These are phyloP conservation scores for Macroteleia sp. DNA, from an alignment of 2,888 invertebrate genomes.

Conservation along the genomic window DNA sequence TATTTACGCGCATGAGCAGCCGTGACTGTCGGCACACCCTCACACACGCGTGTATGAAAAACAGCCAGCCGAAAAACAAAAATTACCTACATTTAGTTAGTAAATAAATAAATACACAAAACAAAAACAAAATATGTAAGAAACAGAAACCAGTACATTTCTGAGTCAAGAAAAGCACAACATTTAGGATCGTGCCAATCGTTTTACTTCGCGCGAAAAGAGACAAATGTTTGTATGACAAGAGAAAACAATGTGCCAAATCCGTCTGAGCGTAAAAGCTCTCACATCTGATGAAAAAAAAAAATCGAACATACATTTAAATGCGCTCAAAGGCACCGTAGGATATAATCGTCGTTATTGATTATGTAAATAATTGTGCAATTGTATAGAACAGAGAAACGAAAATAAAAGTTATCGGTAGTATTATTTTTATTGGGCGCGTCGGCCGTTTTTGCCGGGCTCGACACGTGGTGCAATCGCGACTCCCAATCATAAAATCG, in stretches of 20 bases:
- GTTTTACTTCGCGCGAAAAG: constrained; percentile 59
- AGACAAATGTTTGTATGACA: constrained; percentile 53
- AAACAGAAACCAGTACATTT: too few species aligned
- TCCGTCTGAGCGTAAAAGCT: constrained; percentile 67
- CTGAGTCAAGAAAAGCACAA: constrained; percentile 53
- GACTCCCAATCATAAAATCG: background rate
- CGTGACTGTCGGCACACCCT: too few species aligned
- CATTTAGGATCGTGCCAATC: constrained; percentile 66
- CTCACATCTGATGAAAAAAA: constrained; percentile 62
- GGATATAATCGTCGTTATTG: constrained; percentile 76
- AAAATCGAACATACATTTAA: constrained; percentile 67
- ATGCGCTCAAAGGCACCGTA: constrained; percentile 79
- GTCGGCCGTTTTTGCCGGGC: constrained; percentile 25
- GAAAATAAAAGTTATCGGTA: constrained; percentile 67
- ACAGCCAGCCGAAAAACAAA: too few species aligned
- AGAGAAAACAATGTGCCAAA: constrained; percentile 76
- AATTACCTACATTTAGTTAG: too few species aligned
- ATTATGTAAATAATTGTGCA: constrained; percentile 83
- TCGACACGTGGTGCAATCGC: constrained; percentile 2
- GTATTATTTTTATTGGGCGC: constrained; percentile 66
- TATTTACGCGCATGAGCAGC: constrained; percentile 1
- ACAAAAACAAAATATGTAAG: too few species aligned
- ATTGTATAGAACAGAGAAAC: constrained; percentile 80
- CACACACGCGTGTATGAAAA: too few species aligned
- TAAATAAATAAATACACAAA: too few species aligned